Conservation (phyloP, 2,113 vertebrate species). For the Silurus meridionalis region DNA sequence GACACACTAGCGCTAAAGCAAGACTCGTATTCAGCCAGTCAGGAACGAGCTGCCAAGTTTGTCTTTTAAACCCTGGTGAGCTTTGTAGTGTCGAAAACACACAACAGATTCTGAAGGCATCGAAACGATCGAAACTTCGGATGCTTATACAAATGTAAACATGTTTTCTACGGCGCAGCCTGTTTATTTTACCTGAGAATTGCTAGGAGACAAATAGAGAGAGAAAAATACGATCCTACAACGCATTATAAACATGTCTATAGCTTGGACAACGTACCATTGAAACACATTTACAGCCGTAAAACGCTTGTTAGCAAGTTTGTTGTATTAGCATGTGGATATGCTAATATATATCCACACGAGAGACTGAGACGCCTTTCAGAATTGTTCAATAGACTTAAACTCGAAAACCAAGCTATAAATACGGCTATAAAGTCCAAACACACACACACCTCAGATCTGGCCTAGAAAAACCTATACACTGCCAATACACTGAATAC, state of each 20-base stretch:
- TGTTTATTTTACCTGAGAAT: not conserved
- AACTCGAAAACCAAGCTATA: not conserved
- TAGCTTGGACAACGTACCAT: not conserved
- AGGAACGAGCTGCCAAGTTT: not conserved
- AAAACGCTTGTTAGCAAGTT: not conserved
- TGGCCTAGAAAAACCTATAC: not conserved
- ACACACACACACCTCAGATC: not conserved
- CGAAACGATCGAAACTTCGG: not conserved
- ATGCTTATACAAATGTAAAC: no score
- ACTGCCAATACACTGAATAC: not conserved
- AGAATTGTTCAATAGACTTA: not conserved
- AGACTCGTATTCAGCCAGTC: conserved; percentile 9
- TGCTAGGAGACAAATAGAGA: no score
- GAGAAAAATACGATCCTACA: not conserved
- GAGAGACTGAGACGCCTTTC: not conserved
- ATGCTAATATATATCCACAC: not conserved
- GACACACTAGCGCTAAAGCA: conserved; percentile 16
- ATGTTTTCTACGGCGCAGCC: not conserved
- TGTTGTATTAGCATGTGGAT: not conserved
- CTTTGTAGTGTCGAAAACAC: conserved; percentile 4
- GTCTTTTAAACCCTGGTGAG: conserved; percentile 1
- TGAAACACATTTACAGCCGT: not conserved
- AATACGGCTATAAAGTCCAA: not conserved
- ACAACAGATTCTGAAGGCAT: not conserved
- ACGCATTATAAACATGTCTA: not conserved